Percentiles rank a stretch among this genome's conserved stretches.
Evolutionary conservation across 2,888 invertebrate species (phyloP).

Genomic region (Nycteola revayana): DNA sequence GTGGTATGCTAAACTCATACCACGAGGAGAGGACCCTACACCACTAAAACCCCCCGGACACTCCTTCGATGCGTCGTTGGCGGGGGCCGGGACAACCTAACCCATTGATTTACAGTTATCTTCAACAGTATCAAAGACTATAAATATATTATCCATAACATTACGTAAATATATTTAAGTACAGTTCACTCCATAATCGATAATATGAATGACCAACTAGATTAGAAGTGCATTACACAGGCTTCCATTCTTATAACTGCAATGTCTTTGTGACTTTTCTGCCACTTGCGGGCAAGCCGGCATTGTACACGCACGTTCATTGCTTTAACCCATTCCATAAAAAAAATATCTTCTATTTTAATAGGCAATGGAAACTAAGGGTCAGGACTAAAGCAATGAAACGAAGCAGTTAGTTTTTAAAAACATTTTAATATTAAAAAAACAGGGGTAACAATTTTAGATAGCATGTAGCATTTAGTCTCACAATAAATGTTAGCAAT

Average conservation of each 20-base stretch:
- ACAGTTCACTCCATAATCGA: slow-evolving; percentile 34
- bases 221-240: slow-evolving; percentile 39
- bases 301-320: slow-evolving; percentile 54
- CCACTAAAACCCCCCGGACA: too few relatives aligned
- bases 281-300: slow-evolving; percentile 19
- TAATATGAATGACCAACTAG: slow-evolving; percentile 40
- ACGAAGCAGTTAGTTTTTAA: slow-evolving; percentile 47
- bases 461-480: slow-evolving; percentile 23
- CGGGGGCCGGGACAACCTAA: too few relatives aligned
- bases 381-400: slow-evolving; percentile 78
- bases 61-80: too few relatives aligned
- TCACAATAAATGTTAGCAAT: slow-evolving; percentile 30
- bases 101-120: too few relatives aligned
- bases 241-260: slow-evolving; percentile 38
- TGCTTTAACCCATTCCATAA: slow-evolving; percentile 68
- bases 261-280: slow-evolving; percentile 9
- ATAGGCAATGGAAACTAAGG: slow-evolving; percentile 27
- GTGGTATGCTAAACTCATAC: too few relatives aligned
- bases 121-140: too few relatives aligned
- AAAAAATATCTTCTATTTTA: slow-evolving; percentile 23
- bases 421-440: slow-evolving; percentile 54
- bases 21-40: too few relatives aligned
- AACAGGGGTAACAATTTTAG: slow-evolving; percentile 41
- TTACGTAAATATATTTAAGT: slow-evolving; percentile 19
- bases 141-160: slow-evolving; percentile 20